Evolutionary conservation across 92 coral and sea anemone species (phyloP), one percentile per base, ranked within the genome.

Genomic region (Bergia puertoricense): DNA sequence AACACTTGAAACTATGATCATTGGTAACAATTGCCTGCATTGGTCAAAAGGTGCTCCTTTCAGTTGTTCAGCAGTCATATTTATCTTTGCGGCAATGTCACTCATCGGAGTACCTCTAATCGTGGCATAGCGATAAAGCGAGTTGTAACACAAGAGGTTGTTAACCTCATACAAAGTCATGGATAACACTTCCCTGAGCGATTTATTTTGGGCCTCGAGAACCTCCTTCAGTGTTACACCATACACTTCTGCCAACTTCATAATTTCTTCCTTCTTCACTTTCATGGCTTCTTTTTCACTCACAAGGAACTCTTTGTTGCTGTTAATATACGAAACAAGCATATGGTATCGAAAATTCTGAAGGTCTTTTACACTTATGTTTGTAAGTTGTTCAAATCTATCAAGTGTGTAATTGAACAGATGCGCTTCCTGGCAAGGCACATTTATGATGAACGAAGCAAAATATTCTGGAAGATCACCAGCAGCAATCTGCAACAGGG

Each of bases 401-500:
- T 51, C 62, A 4, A 84, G 7, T 0, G 79, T 84, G 78, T 44
- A 84, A 16, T 84, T 69, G 23, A n/a, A 84, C 30, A 48, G 66
- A 20, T 69, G 13, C 3, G 65, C 77, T 2, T 84, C 8, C 66
- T 71, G 77, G 42, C 87, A 84, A 6, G 87, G 54, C 2, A 84
- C 42, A 6, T 84, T 48, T 2, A 84, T 68, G 50, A 84, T 15
- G 77, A 84, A 84, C 11, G 44, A 79, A 4, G 87, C 79, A 84
- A 46, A 84, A 51, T 84, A 71, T 50, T 71, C 87, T 48, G 87
- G 77, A 10, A 44, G 3, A 72, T 71, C 14, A 15, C 87, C 87
- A 84, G 44, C 67, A 46, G 79, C 87, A 15, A 84, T 9, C 77
- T 71, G 79, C 78, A 84, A 79, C 37, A 84, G 30, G 13, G 87